Evolutionary conservation across 2,888 invertebrate genomes (phyloP), one percentile per base, ranked within the genome.

Genomic region (Chalcis sispes): DNA sequence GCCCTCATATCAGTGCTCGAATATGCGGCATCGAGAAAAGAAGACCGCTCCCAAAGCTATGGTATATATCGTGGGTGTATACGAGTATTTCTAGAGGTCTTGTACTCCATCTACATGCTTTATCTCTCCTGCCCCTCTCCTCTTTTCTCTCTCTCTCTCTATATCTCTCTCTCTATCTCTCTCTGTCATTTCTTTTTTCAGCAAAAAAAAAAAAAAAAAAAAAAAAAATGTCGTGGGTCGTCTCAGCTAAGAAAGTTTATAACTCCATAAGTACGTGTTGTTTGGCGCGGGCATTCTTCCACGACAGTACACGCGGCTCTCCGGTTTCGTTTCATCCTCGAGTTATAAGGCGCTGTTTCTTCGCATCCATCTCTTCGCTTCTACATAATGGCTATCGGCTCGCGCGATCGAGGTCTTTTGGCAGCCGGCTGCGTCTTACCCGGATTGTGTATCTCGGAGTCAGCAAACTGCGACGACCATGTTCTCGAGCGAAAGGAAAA

Each of bases 381-480:
- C 27, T 40, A 58, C 36, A 65, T 72, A 64, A 58, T 50, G 58
- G 40, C 66, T 73, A 73, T 73, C 66, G 73, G 27, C 27, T 4
- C 2, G 52, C 15, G 4, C 56, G 69, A 74, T 74, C 74, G 74
- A 69, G 74, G 74, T 29, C 69, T 74, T 73, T 67, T 46, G 72
- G 66, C 59, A 69, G 69, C 32, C 18, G 69, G 52, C 56, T 23
- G 58, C 29, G 40, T 65, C 52, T n/a, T 25, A 54, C 27, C 20
- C 59, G 58, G 69, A 59, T 48, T 54, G 48, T n/a, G n/a, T n/a
- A 66, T 66, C 52, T 36, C 27, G 42, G n/a, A 48, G 59, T 48
- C 56, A 56, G 42, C 46, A 18, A 8, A 46, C 18, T 7, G 32
- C 52, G 23, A 18, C 72, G 59, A 56, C 62, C 70, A 27, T 73